phyloP scores from a whole-genome alignment of 2,888 invertebrate genomes.

The Nomada ferruginata region DNA sequence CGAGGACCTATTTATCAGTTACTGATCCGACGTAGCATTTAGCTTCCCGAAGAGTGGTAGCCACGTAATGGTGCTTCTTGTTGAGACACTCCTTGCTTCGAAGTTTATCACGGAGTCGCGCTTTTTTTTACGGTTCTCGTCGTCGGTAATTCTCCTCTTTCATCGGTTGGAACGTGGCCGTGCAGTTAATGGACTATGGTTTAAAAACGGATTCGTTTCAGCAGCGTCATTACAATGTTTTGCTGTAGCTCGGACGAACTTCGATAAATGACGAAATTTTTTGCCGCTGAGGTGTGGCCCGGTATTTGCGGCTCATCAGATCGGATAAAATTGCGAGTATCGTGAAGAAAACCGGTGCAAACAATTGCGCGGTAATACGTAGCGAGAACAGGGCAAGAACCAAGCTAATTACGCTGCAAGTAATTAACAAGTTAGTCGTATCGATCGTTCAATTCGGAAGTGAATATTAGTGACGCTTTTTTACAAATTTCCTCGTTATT shows the following conservation, averaged over 20 bases:
- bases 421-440: conserved; percentile 34
- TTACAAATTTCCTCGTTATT: neutral
- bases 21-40: neutral
- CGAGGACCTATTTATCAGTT: conserved; percentile 1
- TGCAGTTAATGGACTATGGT: conserved; percentile 43
- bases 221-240: conserved; percentile 49
- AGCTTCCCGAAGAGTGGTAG: neutral
- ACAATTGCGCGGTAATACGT: conserved; percentile 13
- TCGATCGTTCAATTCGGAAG: neutral
- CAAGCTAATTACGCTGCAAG: conserved; percentile 27
- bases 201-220: conserved; percentile 45
- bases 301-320: conserved; percentile 1
- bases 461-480: conserved; percentile 3
- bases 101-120: neutral
- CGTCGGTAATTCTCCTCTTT: neutral
- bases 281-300: neutral
- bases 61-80: conserved; percentile 31
- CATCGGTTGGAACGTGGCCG: neutral
- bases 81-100: neutral
- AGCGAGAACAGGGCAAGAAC: conserved; percentile 11
- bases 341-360: conserved; percentile 13
- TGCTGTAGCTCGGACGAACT: conserved; percentile 11
- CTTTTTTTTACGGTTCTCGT: no score
- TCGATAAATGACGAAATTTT: conserved; percentile 47
- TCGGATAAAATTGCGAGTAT: conserved; percentile 9